Conservation (phyloP, 2,113 vertebrate genomes). For the Terrapene triunguis region DNA sequence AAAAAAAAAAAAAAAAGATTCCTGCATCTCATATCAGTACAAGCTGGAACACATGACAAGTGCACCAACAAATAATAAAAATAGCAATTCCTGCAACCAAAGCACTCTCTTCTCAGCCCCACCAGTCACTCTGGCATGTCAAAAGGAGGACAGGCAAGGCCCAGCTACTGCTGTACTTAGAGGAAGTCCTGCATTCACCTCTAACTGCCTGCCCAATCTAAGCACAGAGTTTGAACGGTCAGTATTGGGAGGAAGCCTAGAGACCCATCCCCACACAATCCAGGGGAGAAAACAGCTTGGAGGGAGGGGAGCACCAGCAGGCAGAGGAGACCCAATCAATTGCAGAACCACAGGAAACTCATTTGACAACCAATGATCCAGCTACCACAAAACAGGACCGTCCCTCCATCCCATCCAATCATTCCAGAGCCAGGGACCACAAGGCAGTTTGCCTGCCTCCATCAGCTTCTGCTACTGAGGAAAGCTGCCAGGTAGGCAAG, state of each 20-base stretch:
- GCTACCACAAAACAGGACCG: neutral
- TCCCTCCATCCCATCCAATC: neutral
- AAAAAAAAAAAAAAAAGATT: too few relatives aligned
- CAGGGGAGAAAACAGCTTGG: neutral
- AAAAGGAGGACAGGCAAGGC: neutral
- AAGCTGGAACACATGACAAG: too few relatives aligned
- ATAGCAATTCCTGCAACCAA: neutral
- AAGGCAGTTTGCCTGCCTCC: neutral
- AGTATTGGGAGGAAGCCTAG: neutral
- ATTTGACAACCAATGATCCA: neutral
- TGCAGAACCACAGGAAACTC: neutral
- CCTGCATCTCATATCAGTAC: too few relatives aligned
- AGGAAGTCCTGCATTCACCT: neutral
- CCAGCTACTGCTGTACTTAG: neutral
- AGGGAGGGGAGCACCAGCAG: neutral
- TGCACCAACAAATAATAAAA: neutral
- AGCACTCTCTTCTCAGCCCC: neutral
- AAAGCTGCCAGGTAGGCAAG: neutral
- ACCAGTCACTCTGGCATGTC: neutral
- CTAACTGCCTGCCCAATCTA: neutral
- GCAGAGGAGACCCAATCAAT: neutral
- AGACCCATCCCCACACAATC: neutral
- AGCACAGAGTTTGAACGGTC: neutral
- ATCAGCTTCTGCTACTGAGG: neutral
- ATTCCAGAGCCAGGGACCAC: neutral